phyloP scores from a whole-genome alignment of 2,888 invertebrate species.

The Eupithecia insigniata region DNA sequence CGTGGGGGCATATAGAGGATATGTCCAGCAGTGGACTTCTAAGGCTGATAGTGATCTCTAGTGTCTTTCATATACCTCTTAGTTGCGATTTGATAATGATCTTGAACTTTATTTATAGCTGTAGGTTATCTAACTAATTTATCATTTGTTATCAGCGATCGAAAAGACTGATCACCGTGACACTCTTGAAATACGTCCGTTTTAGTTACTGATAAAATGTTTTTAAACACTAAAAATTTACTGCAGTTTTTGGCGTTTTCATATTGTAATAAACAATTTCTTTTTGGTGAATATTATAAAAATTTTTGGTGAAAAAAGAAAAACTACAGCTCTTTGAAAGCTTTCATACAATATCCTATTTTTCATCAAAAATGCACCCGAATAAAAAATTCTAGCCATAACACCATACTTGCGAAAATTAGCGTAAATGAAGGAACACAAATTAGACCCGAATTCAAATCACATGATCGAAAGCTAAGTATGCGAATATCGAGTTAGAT shows the following conservation, averaged over 20 bases:
- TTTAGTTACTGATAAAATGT: neutral
- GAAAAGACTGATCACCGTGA: conserved; percentile 2
- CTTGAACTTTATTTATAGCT: conserved; percentile 1
- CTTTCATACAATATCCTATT: neutral
- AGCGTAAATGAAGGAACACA: conserved; percentile 5
- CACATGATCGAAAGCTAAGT: conserved; percentile 12
- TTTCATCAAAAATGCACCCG: neutral
- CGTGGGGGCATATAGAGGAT: too few species aligned
- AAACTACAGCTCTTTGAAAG: neutral
- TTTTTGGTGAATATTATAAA: too few species aligned
- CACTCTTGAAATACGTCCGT: neutral
- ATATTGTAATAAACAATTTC: too few species aligned
- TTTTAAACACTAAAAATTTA: neutral
- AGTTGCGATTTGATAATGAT: neutral
- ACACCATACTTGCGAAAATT: conserved; percentile 8
- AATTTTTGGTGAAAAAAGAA: neutral
- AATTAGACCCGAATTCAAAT: conserved; percentile 12
- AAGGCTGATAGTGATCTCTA: neutral
- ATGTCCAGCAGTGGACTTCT: neutral
- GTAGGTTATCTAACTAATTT: conserved; percentile 1
- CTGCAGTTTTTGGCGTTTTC: neutral
- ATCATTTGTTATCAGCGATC: conserved; percentile 5
- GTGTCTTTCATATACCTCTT: neutral
- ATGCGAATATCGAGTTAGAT: conserved; percentile 10
- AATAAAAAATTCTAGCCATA: neutral